Base-by-base conservation (phyloP, 2,888 invertebrate genomes). In the Encarsia formosa region DNA sequence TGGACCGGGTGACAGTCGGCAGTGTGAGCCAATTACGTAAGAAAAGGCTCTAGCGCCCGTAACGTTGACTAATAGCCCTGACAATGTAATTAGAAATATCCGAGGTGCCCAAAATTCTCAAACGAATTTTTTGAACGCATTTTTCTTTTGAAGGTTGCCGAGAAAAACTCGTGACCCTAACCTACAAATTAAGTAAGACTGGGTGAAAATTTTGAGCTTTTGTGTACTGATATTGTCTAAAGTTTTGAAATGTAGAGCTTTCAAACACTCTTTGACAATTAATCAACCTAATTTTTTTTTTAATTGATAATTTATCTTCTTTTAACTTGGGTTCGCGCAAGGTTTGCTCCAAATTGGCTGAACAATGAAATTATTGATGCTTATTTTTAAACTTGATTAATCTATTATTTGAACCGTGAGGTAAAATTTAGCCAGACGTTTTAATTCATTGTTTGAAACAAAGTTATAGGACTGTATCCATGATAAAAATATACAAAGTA, bases 11-110 rank as follows among this genome's bases (percentile, higher is more conserved):
- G 26, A 23, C 47, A 42, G 38, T 42, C n/a, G n/a, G n/a, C n/a
- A 18, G 19, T 11, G 34, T 38, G 31, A 46, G 49, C 38, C 49
- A 42, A 54, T 54, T 49, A 49, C 54, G 45, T 54, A 54, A 54
- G 40, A 16, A 9, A 35, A 11, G 15, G 23, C 31, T 41, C n/a
- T n/a, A 34, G 9, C 38, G 31, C 16, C 15, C 34, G n/a, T n/a
- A 46, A 43, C 32, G 23, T 48, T 43, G 26, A 38, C 37, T 38
- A 47, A 52, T 47, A 38, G 38, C 19, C n/a, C 18, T 31, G 51
- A 46, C 35, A 47, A 42, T 38, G 41, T 26, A 19, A 42, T 52
- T 42, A 37, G 15, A 32, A 32, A 32, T 43, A 37, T 19, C 22
- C 26, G 26, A 26, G 11, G 11, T 26, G 11, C 11, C 11, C 11